A percentile compares a stretch with the other conserved stretches of the same genome.
Evolutionary conservation across 2,113 vertebrate species (phyloP).

Genomic region (Taxidea taxus): DNA sequence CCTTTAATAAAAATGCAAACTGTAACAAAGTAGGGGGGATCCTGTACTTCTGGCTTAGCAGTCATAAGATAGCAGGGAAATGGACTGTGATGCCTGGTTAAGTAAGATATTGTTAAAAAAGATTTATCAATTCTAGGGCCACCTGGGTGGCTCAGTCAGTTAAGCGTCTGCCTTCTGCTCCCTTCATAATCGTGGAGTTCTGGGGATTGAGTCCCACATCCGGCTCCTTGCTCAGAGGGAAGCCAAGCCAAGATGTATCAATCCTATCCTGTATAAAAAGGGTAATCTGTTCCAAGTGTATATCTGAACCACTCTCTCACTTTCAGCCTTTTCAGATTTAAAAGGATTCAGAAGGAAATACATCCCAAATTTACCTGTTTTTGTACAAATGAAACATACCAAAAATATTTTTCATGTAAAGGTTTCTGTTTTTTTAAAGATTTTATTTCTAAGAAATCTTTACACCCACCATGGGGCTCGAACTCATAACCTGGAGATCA

Average conservation of each 20-base stretch:
- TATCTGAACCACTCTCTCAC: neutral
- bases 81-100: neutral
- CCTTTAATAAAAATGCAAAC: neutral
- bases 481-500: neutral
- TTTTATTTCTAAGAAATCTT: neutral
- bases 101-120: neutral
- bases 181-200: too few species aligned
- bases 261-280: neutral
- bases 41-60: neutral
- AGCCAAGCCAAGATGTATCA: neutral
- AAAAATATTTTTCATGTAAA: neutral
- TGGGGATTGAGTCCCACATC: too few species aligned
- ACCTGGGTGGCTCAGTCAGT: too few species aligned
- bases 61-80: neutral
- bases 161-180: too few species aligned
- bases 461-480: neutral
- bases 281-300: neutral
- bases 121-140: too few species aligned
- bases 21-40: neutral
- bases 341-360: neutral
- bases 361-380: neutral
- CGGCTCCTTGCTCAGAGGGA: too few species aligned
- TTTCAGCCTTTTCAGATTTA: neutral
- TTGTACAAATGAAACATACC: neutral
- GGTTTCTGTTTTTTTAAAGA: neutral